Evolutionary conservation across 92 coral and sea anemone genomes (phyloP).

Genomic region (Actinostola sp.): DNA sequence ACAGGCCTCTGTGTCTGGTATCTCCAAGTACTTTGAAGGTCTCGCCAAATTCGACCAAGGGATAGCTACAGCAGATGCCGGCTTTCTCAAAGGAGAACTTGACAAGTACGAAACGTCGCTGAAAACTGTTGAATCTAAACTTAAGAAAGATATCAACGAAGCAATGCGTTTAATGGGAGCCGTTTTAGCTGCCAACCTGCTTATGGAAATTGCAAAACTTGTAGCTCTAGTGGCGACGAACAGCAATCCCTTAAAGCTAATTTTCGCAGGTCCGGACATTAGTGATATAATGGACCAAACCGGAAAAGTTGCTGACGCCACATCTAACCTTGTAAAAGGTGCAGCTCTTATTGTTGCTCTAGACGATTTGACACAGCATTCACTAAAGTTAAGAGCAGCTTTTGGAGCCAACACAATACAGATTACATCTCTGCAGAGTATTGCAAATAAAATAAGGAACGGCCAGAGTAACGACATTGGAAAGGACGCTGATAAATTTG

Average conservation of each 20-base stretch:
- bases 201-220: constrained; percentile 20
- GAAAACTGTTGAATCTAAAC: constrained; percentile 10
- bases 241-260: constrained; percentile 46
- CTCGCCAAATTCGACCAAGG: constrained; percentile 53
- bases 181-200: constrained; percentile 6
- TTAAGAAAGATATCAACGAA: constrained; percentile 19
- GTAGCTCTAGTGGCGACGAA: constrained; percentile 31
- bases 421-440: constrained; percentile 20
- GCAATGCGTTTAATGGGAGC: constrained; percentile 11
- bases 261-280: constrained; percentile 45
- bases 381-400: constrained; percentile 14
- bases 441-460: constrained; percentile 26
- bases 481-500: constrained; percentile 30
- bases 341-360: constrained; percentile 20
- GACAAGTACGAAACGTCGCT: constrained; percentile 11
- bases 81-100: constrained; percentile 38
- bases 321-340: constrained; percentile 24
- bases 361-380: constrained; percentile 8
- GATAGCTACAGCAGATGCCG: constrained; percentile 53
- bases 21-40: constrained; percentile 43
- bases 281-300: constrained; percentile 35
- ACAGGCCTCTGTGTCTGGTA: constrained; percentile 30
- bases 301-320: constrained; percentile 30
- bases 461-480: constrained; percentile 15
- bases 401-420: constrained; percentile 38